Evolutionary conservation across 2,797 vertebrate species (phyloP), one percentile per base, ranked within the genome.

Genomic region (Anguilla megastoma): DNA sequence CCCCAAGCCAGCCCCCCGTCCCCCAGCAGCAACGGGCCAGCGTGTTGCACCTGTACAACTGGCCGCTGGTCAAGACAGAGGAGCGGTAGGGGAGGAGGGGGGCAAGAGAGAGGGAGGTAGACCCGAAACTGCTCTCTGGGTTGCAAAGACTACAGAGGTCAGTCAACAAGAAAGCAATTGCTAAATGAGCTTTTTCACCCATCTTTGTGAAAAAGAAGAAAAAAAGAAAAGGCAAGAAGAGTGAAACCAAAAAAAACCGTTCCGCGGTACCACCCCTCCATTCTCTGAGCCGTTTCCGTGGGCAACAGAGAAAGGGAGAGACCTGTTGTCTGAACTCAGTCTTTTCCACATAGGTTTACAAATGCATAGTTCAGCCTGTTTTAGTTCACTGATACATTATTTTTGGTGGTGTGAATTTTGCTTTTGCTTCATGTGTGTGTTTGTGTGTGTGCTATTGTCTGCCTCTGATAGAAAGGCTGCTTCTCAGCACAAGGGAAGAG

Each of bases 1-100:
- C 89, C 2, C 33, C 45, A 12, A 16, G 91, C 0, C 2, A 24
- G 41, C 16, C 48, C 85, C 14, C 33, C 60, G 87, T 86, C 90
- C 36, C 36, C 36, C 94, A 93, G 86, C 96, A 96, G 91, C 93
- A 96, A 85, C 91, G 96, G 56, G 94, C 95, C 79, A 96, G 95
- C 0, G 96, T 97, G 0, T 94, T 96, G 8, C 95, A 95, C 8
- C 95, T 97, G 16, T 93, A 94, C 90, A 93, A 91, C 50, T 89
- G 91, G 52, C 86, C 94, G 0, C 76, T 88, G 0, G 93, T 95
- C 74, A 97, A 96, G 90, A 91, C 91, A 0, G 91, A 92, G 86
- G 85, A 60, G 84, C 88, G 88, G 86, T 91, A 88, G 76, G 74
- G 0, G 93, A 14, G 24, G 50, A 56, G 30, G 48, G 84, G 14